Evolutionary conservation across 2,113 vertebrate species (phyloP).

Genomic region (Neofelis nebulosa): DNA sequence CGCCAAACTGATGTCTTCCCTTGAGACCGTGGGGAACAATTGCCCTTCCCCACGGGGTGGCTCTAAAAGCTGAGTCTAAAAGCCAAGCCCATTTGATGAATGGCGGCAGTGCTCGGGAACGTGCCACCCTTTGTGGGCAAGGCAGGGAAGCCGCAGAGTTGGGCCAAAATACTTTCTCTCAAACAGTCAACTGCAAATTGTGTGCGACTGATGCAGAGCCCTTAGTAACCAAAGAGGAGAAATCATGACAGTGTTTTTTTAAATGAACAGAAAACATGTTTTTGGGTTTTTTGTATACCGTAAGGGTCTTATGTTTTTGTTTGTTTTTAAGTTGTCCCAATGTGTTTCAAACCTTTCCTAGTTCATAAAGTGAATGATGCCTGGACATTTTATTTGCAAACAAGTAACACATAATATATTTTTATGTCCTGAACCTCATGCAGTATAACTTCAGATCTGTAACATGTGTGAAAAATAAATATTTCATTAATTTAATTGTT

Average conservation of each 20-base stretch:
- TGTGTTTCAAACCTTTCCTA: slow-evolving; percentile 5
- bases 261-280: not conserved
- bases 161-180: slow-evolving; percentile 57
- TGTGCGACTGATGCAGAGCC: not conserved
- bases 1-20: slow-evolving; percentile 75
- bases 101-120: slow-evolving; percentile 26
- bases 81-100: slow-evolving; percentile 27
- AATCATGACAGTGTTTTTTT: not conserved
- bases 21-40: slow-evolving; percentile 71
- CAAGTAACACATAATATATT: not conserved
- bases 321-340: slow-evolving; percentile 5
- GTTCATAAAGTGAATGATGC: not conserved
- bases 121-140: slow-evolving; percentile 43
- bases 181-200: slow-evolving; percentile 18
- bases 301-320: not conserved
- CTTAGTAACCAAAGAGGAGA: not conserved
- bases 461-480: not conserved
- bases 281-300: not conserved
- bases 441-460: not conserved
- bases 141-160: not conserved
- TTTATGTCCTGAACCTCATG: not conserved
- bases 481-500: not conserved
- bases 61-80: slow-evolving; percentile 68
- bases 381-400: not conserved
- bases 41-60: slow-evolving; percentile 65